These are phyloP conservation scores for Agrochola lychnidis DNA, from an alignment of 2,888 invertebrate genomes.

Conservation along the genomic window DNA sequence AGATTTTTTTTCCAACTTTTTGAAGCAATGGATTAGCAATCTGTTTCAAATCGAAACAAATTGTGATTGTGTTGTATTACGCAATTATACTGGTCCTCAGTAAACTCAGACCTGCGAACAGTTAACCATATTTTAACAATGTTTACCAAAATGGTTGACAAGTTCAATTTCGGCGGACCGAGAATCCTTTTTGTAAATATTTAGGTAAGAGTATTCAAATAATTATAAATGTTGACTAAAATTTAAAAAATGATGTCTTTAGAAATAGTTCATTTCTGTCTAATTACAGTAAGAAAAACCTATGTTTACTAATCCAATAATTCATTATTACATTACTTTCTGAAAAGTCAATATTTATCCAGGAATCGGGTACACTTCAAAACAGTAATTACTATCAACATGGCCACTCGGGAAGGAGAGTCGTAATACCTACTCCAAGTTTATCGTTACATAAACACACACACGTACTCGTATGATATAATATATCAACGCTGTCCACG, in stretches of 20 bases:
- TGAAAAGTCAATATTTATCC: constrained; percentile 40
- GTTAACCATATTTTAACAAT: constrained; percentile 25
- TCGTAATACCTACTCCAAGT: constrained; percentile 61
- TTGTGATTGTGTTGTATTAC: too few species aligned
- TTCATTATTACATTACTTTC: constrained; percentile 22
- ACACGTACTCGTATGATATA: constrained; percentile 64
- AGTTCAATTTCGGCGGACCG: neutral
- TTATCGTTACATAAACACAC: constrained; percentile 75
- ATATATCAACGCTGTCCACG: constrained; percentile 73
- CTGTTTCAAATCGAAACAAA: too few species aligned
- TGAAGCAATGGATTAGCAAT: too few species aligned
- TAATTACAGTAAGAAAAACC: neutral
- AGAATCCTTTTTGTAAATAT: constrained; percentile 46
- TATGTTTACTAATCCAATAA: constrained; percentile 9
- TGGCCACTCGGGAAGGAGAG: constrained; percentile 59
- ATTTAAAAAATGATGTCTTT: constrained; percentile 2
- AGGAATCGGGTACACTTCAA: constrained; percentile 50
- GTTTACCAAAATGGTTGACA: constrained; percentile 34
- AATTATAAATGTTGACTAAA: constrained; percentile 7
- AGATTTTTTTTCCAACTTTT: too few species aligned
- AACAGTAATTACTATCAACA: constrained; percentile 58
- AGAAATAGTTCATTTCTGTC: neutral
- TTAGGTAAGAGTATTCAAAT: constrained; percentile 23
- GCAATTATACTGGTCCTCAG: neutral
- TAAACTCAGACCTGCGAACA: constrained; percentile 25